Conservation (phyloP, 2,888 invertebrate genomes). For the Priocnemis perturbator region DNA sequence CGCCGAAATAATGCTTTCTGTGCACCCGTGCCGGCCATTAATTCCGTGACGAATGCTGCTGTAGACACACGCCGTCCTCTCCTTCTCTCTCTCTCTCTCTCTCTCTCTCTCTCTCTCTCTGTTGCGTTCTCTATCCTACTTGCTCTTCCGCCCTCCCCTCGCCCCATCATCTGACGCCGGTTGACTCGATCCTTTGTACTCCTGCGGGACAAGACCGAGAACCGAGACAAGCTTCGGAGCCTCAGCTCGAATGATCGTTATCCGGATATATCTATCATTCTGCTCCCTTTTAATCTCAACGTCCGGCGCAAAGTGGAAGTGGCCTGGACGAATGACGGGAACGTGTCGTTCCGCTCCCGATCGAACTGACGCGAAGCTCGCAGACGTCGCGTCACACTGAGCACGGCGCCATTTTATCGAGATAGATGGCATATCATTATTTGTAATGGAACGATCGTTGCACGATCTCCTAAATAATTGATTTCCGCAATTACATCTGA, state of each 20-base stretch:
- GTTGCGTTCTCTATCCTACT: not conserved
- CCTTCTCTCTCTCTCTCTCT: constrained; percentile 16
- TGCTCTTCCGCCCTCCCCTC: not conserved
- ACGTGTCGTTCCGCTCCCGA: not conserved
- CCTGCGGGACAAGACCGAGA: constrained; percentile 1
- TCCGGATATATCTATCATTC: not conserved
- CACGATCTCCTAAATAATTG: too few species aligned
- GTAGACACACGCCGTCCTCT: constrained; percentile 25
- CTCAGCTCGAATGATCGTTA: not conserved
- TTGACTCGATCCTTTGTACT: constrained; percentile 3
- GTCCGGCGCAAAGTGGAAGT: not conserved
- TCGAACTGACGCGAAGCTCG: too few species aligned
- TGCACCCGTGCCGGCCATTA: constrained; percentile 30
- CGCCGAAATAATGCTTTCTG: constrained; percentile 42
- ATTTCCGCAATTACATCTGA: too few species aligned
- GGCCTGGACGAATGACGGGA: not conserved
- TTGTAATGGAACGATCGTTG: too few species aligned
- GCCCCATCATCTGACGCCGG: not conserved
- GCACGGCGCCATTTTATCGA: too few species aligned
- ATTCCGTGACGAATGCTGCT: constrained; percentile 35
- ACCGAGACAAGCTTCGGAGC: not conserved
- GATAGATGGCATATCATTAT: too few species aligned
- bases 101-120: not conserved
- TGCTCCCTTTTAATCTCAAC: not conserved
- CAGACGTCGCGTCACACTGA: too few species aligned